A percentile compares a stretch with the other conserved stretches of the same genome.
phyloP scores from a whole-genome alignment of 2,797 vertebrate species.

The Enteromius mattozi region DNA sequence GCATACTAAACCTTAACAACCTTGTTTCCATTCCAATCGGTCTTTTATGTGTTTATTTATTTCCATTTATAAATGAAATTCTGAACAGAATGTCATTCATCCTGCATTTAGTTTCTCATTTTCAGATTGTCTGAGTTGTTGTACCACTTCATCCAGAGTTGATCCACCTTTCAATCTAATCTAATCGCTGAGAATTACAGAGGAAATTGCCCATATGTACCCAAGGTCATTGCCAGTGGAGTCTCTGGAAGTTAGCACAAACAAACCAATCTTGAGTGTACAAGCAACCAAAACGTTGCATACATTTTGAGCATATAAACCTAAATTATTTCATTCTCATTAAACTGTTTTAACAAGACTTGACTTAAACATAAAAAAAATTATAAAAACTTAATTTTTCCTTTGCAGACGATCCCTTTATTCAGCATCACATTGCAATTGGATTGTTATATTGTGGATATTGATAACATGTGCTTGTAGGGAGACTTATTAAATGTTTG shows the following conservation, averaged over 20 bases:
- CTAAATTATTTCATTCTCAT: background rate
- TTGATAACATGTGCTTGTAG: conserved; percentile 11
- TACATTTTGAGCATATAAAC: background rate
- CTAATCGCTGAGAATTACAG: conserved; percentile 61
- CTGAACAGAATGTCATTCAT: conserved; percentile 52
- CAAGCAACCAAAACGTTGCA: background rate
- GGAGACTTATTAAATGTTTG: conserved; percentile 39
- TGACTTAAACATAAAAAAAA: background rate
- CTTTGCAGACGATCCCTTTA: conserved; percentile 56
- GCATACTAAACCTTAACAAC: conserved; percentile 74
- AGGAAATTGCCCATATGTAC: conserved; percentile 56
- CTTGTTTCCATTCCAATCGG: conserved; percentile 68
- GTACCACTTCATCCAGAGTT: conserved; percentile 72
- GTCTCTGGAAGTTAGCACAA: conserved; percentile 32
- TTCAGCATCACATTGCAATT: conserved; percentile 70
- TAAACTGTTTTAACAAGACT: background rate
- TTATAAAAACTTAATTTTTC: background rate
- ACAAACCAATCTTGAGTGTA: conserved; percentile 3
- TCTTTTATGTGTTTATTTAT: conserved; percentile 35
- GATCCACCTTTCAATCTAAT: conserved; percentile 84
- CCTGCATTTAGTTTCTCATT: conserved; percentile 77
- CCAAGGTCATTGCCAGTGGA: conserved; percentile 6
- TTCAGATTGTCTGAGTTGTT: conserved; percentile 74
- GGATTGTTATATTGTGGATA: conserved; percentile 40
- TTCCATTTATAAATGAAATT: conserved; percentile 35